Base-by-base conservation (phyloP, 2,888 invertebrate genomes). In the Reticulitermes lucifugus region DNA sequence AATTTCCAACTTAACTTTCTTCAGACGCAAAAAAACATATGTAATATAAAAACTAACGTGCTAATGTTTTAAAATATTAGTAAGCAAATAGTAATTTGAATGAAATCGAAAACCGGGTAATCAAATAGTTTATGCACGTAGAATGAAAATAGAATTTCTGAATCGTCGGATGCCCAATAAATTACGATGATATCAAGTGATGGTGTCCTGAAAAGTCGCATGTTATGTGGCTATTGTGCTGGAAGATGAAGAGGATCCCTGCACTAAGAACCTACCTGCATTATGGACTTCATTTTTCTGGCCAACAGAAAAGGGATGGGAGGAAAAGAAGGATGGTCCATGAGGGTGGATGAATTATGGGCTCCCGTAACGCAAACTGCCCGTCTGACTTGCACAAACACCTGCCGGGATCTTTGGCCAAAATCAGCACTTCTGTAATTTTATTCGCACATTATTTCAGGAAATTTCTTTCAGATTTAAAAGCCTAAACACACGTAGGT, bases 261-360 rank as follows among this genome's bases (percentile, higher is more conserved):
- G 10, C 21, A 21, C 35, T 2, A 73, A 73, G 73, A 43, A n/a
- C 43, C 77, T n/a, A 77, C 77, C 51, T 51, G 22, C 59, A 70
- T 81, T 81, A 81, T 81, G 70, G 81, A 81, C 65, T 81, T 70
- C 81, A 81, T 81, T 81, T 81, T 70, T 81, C 70, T 70, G 41
- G 25, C 65, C 81, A 46, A 5, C 43, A 43, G 21, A 41, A 35
- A n/a, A 70, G n/a, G 77, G 46, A 46, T n/a, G 77, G 77, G 12
- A 41, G 14, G n/a, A 71, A 41, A 73, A 29, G 41, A 21, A 73
- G 73, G 73, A 73, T 25, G 25, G 46, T 77, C 77, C 41, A 12
- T 46, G 77, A 77, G 77, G 77, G 77, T 77, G 77, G 77, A 81
- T 81, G 81, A 81, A 46, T 81, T 81, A 81, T 70, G 81, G 25